A percentile compares a stretch with the other conserved stretches of the same genome.
Evolutionary conservation across 2,888 invertebrate genomes (phyloP).

Genomic region (Holacanthella duospinosa): DNA sequence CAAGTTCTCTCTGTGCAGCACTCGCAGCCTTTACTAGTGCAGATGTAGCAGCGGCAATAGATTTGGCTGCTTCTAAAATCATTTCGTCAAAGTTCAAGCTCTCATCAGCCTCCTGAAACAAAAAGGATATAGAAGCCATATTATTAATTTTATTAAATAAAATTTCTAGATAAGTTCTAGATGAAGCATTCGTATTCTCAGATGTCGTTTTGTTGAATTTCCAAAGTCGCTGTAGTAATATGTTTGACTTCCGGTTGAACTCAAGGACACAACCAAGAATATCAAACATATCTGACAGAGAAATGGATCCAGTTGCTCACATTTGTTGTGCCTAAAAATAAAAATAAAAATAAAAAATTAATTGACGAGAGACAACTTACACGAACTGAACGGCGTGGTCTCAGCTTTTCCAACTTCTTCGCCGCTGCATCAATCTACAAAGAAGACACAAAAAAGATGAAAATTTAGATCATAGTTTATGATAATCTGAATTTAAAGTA

Average conservation of each 20-base stretch:
- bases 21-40: conserved; percentile 57
- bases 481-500: too few species aligned
- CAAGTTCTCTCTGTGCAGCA: conserved; percentile 82
- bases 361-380: conserved; percentile 45
- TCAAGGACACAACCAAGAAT: conserved; percentile 98
- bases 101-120: conserved; percentile 70
- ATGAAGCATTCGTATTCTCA: background rate
- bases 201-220: background rate
- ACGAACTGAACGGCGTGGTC: conserved; percentile 73
- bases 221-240: conserved; percentile 75
- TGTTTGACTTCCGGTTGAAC: conserved; percentile 99
- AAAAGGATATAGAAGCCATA: background rate
- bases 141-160: background rate
- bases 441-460: conserved; percentile 40
- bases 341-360: background rate
- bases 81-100: conserved; percentile 97
- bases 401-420: conserved; percentile 78
- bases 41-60: conserved; percentile 92
- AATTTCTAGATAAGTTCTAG: background rate
- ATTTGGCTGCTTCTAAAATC: conserved; percentile 95
- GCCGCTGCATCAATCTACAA: conserved; percentile 90
- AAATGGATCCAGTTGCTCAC: conserved; percentile 12
- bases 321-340: too few species aligned
- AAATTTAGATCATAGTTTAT: background rate
- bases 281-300: conserved; percentile 99